Evolutionary conservation across 2,113 vertebrate species (phyloP).

Genomic region (Albula goreensis): DNA sequence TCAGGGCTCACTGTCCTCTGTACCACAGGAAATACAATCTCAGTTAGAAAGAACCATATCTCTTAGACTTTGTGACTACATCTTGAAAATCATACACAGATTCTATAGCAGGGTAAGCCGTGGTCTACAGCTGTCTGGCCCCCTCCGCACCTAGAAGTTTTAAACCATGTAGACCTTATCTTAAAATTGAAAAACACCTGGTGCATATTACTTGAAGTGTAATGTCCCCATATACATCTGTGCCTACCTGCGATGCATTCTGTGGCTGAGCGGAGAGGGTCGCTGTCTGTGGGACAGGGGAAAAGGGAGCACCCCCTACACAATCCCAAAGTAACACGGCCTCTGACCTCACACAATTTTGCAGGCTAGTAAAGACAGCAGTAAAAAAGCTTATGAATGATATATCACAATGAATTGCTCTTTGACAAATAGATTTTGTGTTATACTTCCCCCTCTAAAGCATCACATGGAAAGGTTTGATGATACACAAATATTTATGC

Average conservation of each 20-base stretch:
- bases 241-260: conserved; percentile 16
- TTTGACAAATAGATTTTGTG: neutral
- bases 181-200: no score
- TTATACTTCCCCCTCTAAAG: neutral
- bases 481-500: neutral
- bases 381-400: neutral
- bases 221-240: neutral
- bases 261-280: neutral
- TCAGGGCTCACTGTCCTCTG: conserved; percentile 63
- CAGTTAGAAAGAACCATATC: neutral
- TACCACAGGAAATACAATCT: conserved; percentile 12
- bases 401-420: neutral
- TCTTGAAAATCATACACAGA: no score
- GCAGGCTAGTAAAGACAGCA: neutral
- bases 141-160: no score
- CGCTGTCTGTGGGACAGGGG: neutral
- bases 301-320: neutral
- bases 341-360: neutral
- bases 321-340: neutral
- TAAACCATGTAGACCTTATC: no score
- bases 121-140: no score
- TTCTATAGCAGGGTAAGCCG: no score
- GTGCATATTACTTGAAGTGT: no score
- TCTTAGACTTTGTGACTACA: no score
- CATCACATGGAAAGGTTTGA: neutral